A percentile compares a stretch with the other conserved stretches of the same genome.
These are phyloP conservation scores for Xiphydria camelus DNA, from an alignment of 2,888 invertebrate species.

Conservation along the genomic window DNA sequence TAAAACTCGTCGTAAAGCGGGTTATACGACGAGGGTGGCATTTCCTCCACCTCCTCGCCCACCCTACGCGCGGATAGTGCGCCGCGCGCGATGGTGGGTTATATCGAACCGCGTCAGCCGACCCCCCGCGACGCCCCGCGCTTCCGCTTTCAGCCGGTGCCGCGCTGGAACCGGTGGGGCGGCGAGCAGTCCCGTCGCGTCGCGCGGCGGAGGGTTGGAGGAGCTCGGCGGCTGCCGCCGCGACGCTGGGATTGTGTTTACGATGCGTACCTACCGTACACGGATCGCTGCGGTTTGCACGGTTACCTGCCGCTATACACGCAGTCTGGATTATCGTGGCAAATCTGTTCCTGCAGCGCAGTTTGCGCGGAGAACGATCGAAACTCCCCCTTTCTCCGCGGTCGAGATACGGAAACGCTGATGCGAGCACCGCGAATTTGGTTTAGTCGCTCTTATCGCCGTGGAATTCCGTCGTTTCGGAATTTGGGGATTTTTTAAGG, in stretches of 20 bases:
- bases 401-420: no score
- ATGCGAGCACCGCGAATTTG: no score
- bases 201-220: background rate
- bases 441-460: no score
- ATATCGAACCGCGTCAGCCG: background rate
- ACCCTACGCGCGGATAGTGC: background rate
- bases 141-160: constrained; percentile 9
- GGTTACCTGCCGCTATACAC: constrained; percentile 11
- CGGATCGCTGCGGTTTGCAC: constrained; percentile 17
- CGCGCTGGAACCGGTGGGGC: constrained; percentile 20
- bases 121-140: no score
- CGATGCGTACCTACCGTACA: constrained; percentile 10
- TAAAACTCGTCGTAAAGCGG: constrained; percentile 10
- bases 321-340: background rate
- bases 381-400: no score
- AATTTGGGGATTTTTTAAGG: no score
- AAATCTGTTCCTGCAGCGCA: no score
- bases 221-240: constrained; percentile 8
- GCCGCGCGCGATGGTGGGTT: no score
- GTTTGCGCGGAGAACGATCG: no score
- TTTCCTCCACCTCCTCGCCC: background rate
- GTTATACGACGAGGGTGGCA: constrained; percentile 2
- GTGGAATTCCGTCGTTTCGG: no score
- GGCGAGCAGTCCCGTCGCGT: no score
- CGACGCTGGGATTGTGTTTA: constrained; percentile 23